Evolutionary conservation across 2,888 invertebrate species (phyloP), one percentile per base, ranked within the genome.

Genomic region (Leuctra nigra): DNA sequence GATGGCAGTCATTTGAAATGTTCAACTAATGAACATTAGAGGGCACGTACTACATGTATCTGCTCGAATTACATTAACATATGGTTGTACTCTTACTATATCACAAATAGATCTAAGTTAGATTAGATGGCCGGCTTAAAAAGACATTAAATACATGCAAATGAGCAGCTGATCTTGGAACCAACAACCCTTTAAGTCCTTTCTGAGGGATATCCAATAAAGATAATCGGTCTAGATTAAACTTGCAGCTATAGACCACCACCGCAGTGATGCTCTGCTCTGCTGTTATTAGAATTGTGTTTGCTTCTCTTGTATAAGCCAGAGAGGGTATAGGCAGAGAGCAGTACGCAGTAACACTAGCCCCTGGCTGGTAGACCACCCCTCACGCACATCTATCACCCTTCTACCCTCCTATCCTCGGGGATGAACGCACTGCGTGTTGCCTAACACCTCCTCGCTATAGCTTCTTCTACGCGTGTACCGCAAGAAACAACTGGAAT

Each of bases 281-380:
- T n/a, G n/a, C n/a, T n/a, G n/a, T n/a, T n/a, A n/a, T n/a, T n/a
- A n/a, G n/a, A n/a, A n/a, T n/a, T n/a, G n/a, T n/a, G n/a, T n/a
- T n/a, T n/a, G n/a, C n/a, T n/a, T n/a, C n/a, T n/a, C n/a, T 41
- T 20, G 18, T 20, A 7, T 44, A 44, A 23, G 22, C 23, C 4
- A n/a, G 44, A 23, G 22, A 4, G 2, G 23, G 44, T 20, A 14
- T 20, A 39, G 39, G 16, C 20, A 39, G 39, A 18, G 39, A 20
- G 16, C 13, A 14, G 13, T 20, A 20, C n/a, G 7, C n/a, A 23
- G 44, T 23, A 44, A 44, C 22, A 20, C n/a, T 20, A 44, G 9
- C 44, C 44, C 44, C 44, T 44, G 11, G 44, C 44, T 44, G 44
- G 44, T 44, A 44, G 44, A 23, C 44, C 20, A 44, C 22, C 44